phyloP scores from a whole-genome alignment of 2,888 invertebrate species.

The Chrysolina oricalcia region DNA sequence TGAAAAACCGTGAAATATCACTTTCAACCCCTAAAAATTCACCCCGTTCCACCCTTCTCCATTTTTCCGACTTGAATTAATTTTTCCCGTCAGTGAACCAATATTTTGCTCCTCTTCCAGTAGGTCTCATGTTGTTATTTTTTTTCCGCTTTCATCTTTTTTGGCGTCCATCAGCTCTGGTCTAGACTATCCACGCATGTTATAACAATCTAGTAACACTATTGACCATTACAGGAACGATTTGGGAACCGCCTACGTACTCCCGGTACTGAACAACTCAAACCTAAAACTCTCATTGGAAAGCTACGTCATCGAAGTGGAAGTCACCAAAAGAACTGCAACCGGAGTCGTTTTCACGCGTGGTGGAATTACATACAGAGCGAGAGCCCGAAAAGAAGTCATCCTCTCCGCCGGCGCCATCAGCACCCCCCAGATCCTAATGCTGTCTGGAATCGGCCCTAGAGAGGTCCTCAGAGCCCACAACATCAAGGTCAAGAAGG shows the following conservation, averaged over 20 bases:
- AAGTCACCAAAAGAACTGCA: background rate
- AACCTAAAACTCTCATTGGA: background rate
- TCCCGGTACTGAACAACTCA: background rate
- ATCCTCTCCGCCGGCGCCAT: conserved; percentile 87
- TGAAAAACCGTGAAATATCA: too few species aligned
- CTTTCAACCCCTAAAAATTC: too few species aligned
- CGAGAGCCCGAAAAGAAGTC: conserved; percentile 80
- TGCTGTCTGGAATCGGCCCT: conserved; percentile 88
- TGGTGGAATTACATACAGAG: conserved; percentile 72
- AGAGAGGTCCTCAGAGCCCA: conserved; percentile 75
- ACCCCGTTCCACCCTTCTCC: too few species aligned
- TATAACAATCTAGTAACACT: too few species aligned
- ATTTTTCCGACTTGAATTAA: too few species aligned
- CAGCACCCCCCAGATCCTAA: conserved; percentile 86
- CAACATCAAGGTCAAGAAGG: conserved; percentile 76
- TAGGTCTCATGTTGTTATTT: too few species aligned
- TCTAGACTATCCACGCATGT: too few species aligned
- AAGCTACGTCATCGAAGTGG: conserved; percentile 21
- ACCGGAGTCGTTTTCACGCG: conserved; percentile 68
- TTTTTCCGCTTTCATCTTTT: too few species aligned
- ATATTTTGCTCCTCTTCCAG: too few species aligned
- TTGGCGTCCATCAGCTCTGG: too few species aligned
- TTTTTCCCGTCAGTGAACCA: too few species aligned
- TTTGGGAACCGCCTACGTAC: background rate
- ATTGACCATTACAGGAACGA: background rate